Base-by-base conservation (phyloP, 2,797 vertebrate species). In the Halcyon chelicuti region DNA sequence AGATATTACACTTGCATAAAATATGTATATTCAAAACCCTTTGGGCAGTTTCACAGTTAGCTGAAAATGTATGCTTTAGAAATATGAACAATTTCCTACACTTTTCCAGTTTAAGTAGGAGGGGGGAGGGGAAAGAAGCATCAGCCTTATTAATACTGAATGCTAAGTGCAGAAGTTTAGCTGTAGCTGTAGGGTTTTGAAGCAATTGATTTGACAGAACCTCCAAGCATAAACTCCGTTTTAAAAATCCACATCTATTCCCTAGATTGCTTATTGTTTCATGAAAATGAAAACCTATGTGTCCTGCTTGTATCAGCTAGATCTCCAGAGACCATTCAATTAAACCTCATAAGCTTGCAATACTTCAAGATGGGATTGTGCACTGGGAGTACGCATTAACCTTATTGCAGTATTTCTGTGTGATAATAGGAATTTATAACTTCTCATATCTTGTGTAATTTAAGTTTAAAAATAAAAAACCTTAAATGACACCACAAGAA, bases 201-300 rank as follows among this genome's bases (percentile, higher is more conserved):
- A 98, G 97, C 97, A 98, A 98, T 97, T 97, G 96, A 92, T 98
- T 97, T 98, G 97, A 98, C 96, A 97, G 98, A 98, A 98, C 97
- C 96, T 96, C 90, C 84, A 91, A 96, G 96, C 96, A 95, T 96
- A 96, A 98, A 97, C 95, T 91, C 94, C 90, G 87, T 96, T 97
- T 96, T 91, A 88, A 96, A 95, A 98, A 98, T 96, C 97, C 95
- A 96, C 92, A 97, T 82, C 94, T 98, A 93, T 96, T 98, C 97
- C 95, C 96, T 95, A 96, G 96, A 94, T 95, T 97, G 89, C 86
- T 96, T 94, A 97, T 97, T 97, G 90, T 97, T 97, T 97, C 88
- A 95, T 91, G 96, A 91, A 97, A 97, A 93, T 85, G 62, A 96
- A 97, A 96, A 92, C 66, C 76, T 86, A 90, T 17, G 17, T 95